Evolutionary conservation across 2,113 vertebrate genomes (phyloP).

Genomic region (Bombycilla garrulus): DNA sequence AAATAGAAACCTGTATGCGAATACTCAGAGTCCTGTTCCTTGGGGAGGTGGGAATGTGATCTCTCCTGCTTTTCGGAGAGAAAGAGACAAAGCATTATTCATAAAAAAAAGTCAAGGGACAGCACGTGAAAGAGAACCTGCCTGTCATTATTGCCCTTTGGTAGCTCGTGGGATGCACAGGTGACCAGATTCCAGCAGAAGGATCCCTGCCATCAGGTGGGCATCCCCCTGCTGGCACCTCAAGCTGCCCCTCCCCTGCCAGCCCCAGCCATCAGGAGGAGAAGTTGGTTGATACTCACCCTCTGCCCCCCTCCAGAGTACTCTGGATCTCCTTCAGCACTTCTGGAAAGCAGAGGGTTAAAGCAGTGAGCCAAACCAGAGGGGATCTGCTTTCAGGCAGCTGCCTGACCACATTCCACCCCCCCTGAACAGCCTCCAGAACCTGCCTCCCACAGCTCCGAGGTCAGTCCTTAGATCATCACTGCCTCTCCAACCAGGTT

Average conservation of each 20-base stretch:
- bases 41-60: slow-evolving; percentile 62
- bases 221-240: not conserved
- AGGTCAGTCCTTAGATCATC: not conserved
- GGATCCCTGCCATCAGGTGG: not conserved
- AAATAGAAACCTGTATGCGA: slow-evolving; percentile 64
- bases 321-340: slow-evolving; percentile 96
- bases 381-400: not conserved
- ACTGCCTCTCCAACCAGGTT: not conserved
- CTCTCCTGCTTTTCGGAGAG: slow-evolving; percentile 69
- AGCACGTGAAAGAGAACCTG: slow-evolving; percentile 32
- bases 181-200: not conserved
- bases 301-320: slow-evolving; percentile 87
- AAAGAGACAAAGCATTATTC: slow-evolving; percentile 66
- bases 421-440: not conserved
- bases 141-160: not conserved
- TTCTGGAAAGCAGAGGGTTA: slow-evolving; percentile 73
- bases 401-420: slow-evolving; percentile 15
- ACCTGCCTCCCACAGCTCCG: not conserved
- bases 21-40: slow-evolving; percentile 67
- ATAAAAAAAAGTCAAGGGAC: slow-evolving; percentile 4
- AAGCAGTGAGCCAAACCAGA: slow-evolving; percentile 29
- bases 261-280: not conserved
- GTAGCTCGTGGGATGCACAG: not conserved
- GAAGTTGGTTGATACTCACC: slow-evolving; percentile 74
- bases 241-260: slow-evolving; percentile 1